Conservation (phyloP, 2,797 vertebrate genomes). For the Sebastes aleutianus region DNA sequence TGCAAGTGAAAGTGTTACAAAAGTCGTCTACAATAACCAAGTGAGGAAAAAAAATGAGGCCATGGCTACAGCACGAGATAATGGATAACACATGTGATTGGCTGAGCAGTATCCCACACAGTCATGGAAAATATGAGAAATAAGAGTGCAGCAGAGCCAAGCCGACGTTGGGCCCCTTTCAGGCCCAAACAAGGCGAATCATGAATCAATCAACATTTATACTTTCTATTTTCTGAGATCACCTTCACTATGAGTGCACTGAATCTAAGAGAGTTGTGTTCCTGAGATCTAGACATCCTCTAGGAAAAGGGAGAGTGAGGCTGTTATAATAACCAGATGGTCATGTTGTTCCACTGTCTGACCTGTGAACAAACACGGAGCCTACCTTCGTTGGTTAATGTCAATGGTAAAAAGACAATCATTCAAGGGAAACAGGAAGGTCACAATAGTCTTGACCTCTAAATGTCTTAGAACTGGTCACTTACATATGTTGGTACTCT, state of each 20-base stretch:
- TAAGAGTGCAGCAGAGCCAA: slow-evolving; percentile 59
- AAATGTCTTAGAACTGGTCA: not conserved
- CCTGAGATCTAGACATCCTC: slow-evolving; percentile 17
- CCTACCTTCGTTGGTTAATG: not conserved
- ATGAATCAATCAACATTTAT: slow-evolving; percentile 60
- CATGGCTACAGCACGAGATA: slow-evolving; percentile 70
- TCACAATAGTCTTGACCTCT: not conserved
- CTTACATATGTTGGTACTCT: not conserved
- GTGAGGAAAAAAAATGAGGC: slow-evolving; percentile 38
- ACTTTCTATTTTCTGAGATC: slow-evolving; percentile 50
- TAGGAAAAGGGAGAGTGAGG: slow-evolving; percentile 7
- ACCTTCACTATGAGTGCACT: slow-evolving; percentile 44
- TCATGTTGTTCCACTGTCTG: not conserved
- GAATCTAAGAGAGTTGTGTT: slow-evolving; percentile 22
- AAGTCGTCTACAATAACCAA: slow-evolving; percentile 46
- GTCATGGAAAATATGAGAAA: slow-evolving; percentile 79
- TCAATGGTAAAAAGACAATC: not conserved
- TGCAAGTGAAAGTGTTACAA: slow-evolving; percentile 27
- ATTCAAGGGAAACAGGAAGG: not conserved
- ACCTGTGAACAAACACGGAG: not conserved
- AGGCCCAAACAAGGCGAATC: slow-evolving; percentile 72
- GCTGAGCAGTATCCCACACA: slow-evolving; percentile 64
- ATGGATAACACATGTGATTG: slow-evolving; percentile 79
- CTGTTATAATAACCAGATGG: slow-evolving; percentile 44
- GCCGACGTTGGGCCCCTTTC: slow-evolving; percentile 45